A percentile compares a stretch with the other conserved stretches of the same genome.
phyloP scores from a whole-genome alignment of 2,113 vertebrate genomes.

The Plecotus auritus region DNA sequence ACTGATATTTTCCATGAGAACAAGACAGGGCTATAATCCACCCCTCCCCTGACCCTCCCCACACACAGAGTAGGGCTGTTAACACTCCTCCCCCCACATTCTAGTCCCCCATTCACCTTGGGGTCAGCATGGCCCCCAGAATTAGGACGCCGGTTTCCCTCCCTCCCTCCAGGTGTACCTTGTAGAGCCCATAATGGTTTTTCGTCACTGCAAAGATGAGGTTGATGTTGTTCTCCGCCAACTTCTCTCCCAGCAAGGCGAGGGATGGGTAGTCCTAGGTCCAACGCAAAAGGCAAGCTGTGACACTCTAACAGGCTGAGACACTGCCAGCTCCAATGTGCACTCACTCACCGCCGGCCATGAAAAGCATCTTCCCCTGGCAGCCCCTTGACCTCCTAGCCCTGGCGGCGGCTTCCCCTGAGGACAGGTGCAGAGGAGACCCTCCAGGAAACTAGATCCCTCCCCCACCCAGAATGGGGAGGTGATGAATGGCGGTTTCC shows the following conservation, averaged over 20 bases:
- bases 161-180: constrained; percentile 78
- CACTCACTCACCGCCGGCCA: background rate
- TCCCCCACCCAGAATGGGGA: background rate
- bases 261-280: constrained; percentile 96
- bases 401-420: fast-evolving
- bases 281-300: background rate
- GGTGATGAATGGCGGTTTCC: background rate
- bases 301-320: background rate
- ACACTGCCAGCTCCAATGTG: fast-evolving
- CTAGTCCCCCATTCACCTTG: background rate
- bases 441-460: background rate
- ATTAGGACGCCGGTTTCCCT: background rate
- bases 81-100: background rate
- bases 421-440: background rate
- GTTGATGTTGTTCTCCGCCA: constrained; percentile 97
- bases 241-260: constrained; percentile 94
- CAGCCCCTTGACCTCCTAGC: background rate
- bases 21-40: background rate
- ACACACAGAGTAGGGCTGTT: background rate
- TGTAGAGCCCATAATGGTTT: constrained; percentile 93
- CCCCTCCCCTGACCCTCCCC: background rate
- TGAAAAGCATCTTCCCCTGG: background rate
- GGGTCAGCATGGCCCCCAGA: background rate
- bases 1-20: background rate
- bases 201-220: constrained; percentile 97